phyloP scores from a whole-genome alignment of 2,888 invertebrate genomes.

The Strigamia crassipes region DNA sequence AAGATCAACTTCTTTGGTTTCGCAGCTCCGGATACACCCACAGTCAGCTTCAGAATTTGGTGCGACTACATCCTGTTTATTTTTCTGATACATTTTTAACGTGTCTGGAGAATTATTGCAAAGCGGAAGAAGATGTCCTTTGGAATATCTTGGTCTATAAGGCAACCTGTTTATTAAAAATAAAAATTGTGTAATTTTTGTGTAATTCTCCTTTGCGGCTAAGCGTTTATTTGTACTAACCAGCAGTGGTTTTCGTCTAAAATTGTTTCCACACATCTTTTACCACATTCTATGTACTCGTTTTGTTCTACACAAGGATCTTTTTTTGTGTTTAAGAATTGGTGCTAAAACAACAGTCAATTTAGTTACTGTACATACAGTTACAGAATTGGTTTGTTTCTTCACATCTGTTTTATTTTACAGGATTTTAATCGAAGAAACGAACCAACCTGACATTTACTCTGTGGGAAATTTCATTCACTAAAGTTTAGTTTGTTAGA shows the following conservation, averaged over 20 bases:
- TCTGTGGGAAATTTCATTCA: too few relatives aligned
- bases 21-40: not conserved
- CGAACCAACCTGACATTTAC: too few relatives aligned
- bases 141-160: not conserved
- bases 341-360: not conserved
- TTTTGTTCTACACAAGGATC: not conserved
- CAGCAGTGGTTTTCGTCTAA: not conserved
- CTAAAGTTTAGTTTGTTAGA: too few relatives aligned
- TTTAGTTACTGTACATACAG: too few relatives aligned
- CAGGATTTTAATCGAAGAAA: too few relatives aligned
- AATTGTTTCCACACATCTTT: not conserved
- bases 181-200: not conserved
- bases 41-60: not conserved
- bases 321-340: not conserved
- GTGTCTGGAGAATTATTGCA: not conserved
- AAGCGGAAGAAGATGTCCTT: not conserved
- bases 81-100: not conserved
- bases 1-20: not conserved
- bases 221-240: not conserved
- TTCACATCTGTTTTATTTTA: too few relatives aligned
- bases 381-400: too few relatives aligned
- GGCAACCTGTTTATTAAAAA: not conserved
- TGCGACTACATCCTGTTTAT: not conserved
- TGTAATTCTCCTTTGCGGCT: not conserved
- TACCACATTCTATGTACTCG: not conserved